phyloP scores from a whole-genome alignment of 1,140 invertebrate genomes.

The Aradophagus sp. region DNA sequence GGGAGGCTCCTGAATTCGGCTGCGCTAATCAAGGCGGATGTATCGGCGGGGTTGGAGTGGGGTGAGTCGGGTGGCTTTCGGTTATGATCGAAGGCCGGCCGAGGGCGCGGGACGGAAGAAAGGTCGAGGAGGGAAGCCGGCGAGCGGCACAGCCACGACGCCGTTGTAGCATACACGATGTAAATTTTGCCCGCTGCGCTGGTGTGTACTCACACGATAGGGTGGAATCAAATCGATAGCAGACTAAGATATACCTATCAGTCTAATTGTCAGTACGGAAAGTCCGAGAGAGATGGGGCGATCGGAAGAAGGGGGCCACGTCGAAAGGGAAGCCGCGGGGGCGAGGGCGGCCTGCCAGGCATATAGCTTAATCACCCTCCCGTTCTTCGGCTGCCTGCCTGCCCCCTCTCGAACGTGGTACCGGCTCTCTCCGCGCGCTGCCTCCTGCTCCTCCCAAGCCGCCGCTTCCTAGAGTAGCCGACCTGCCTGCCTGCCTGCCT shows the following conservation, averaged over 20 bases:
- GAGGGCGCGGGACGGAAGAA: conserved; percentile 55
- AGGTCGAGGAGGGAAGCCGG: conserved; percentile 55
- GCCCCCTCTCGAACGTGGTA: conserved; percentile 70
- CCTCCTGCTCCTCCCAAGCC: conserved; percentile 58
- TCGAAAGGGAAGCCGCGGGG: conserved; percentile 61
- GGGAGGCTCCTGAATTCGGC: conserved; percentile 51
- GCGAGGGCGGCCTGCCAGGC: conserved; percentile 68
- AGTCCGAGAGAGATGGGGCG: conserved; percentile 67
- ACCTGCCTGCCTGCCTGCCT: too few species aligned
- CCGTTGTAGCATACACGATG: conserved; percentile 70
- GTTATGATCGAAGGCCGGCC: conserved; percentile 70
- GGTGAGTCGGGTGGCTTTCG: conserved; percentile 61
- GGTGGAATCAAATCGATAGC: conserved; percentile 75
- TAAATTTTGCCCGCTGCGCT: conserved; percentile 71
- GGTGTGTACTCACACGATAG: conserved; percentile 69
- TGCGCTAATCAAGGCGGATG: conserved; percentile 71
- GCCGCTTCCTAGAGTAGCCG: conserved; percentile 72
- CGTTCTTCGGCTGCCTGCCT: conserved; percentile 70
- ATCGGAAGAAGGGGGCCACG: conserved; percentile 60
- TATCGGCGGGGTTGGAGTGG: conserved; percentile 59
- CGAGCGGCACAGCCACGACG: conserved; percentile 65
- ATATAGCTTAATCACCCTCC: conserved; percentile 76
- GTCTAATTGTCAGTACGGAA: conserved; percentile 75
- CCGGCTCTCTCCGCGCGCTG: conserved; percentile 61
- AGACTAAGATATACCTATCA: conserved; percentile 76